Base-by-base conservation (phyloP, 1,140 invertebrate species). In the Dendroctonus ponderosae region DNA sequence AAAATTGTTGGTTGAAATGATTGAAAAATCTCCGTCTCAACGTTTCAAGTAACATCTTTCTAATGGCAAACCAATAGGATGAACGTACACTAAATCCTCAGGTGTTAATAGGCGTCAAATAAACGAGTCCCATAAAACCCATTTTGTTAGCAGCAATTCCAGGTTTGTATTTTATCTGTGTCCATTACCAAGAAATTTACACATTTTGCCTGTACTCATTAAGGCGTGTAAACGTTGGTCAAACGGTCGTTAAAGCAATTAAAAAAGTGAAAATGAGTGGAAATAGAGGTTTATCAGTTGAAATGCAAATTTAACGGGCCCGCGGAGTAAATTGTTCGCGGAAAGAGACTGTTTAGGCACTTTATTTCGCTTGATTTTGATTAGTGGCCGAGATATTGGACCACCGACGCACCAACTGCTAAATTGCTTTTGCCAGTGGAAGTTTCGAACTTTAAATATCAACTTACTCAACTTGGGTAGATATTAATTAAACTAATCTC, bases 201-300 rank as follows among this genome's bases (percentile, higher is more conserved):
- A 62, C 60, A 62, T 62, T 62, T 62, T 62, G 60, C 60, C 41
- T 11, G 48, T 15, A 62, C 60, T 62, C 60, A 62, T 62, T 62
- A 62, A 43, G 48, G 60, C 60, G 48, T 62, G 60, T 52, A 62
- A 56, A 62, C 60, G 60, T 52, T 52, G 60, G 48, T 62, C 60
- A 62, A 62, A 62, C 50, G 60, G 49, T 62, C 60, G 60, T 62
- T 62, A 62, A 62, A 62, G 60, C 60, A 62, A 62, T 62, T 62
- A 62, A 62, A 62, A 62, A 42, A 62, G 60, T 62, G 60, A 51
- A 62, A 62, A 62, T 62, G 60, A 62, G 60, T 62, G 46, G 60
- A 62, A 62, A 62, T 52, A 52, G 60, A 41, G 60, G 60, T 62
- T 62, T 62, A 62, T 62, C 60, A 62, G 60, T 62, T 62, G 39